Percentiles rank a stretch among this genome's conserved stretches.
Conservation (phyloP, 2,113 vertebrate species). For the Oryzias woworae region DNA sequence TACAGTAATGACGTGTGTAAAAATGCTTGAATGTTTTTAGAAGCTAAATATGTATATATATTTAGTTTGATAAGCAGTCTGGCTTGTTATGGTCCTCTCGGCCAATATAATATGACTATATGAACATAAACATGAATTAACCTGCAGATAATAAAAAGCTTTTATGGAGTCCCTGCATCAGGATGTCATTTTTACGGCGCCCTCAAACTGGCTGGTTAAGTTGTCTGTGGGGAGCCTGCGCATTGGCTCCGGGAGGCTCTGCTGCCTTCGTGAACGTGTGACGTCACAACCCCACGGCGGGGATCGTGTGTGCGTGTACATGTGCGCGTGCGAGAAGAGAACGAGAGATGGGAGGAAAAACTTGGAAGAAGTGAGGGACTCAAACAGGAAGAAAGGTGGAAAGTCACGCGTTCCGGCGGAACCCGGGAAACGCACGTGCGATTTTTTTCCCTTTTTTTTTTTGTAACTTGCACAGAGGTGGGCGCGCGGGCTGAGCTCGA, state of each 20-base stretch:
- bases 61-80: too few species aligned
- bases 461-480: constrained; percentile 46
- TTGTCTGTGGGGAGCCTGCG: constrained; percentile 47
- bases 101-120: too few species aligned
- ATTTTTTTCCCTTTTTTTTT: neutral
- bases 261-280: constrained; percentile 54
- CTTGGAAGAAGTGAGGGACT: constrained; percentile 45
- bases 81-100: too few species aligned
- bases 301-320: constrained; percentile 42
- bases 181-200: too few species aligned
- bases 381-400: constrained; percentile 15
- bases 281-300: constrained; percentile 67
- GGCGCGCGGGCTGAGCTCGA: constrained; percentile 25
- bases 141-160: too few species aligned
- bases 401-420: neutral
- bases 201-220: constrained; percentile 14
- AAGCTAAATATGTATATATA: too few species aligned
- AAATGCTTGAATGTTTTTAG: too few species aligned
- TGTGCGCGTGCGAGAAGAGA: neutral
- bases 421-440: constrained; percentile 5
- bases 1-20: too few species aligned
- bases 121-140: too few species aligned
- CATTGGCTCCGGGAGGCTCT: constrained; percentile 50
- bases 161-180: too few species aligned
- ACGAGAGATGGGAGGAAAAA: constrained; percentile 34